phyloP scores from a whole-genome alignment of 2,797 vertebrate species.

The Dendrocincla fuliginosa region DNA sequence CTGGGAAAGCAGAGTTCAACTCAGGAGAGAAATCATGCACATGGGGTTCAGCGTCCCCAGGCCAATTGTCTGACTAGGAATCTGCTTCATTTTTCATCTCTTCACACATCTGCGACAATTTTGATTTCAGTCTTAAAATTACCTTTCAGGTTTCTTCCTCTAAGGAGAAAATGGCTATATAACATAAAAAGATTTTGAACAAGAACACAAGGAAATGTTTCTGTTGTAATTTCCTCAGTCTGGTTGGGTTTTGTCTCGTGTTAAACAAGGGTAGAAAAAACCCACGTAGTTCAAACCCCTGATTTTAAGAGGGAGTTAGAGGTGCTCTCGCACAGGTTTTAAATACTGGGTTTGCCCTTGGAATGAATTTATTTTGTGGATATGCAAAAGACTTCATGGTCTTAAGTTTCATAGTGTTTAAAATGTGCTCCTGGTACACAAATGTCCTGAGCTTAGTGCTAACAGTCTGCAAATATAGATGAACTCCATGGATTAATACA shows the following conservation, averaged over 20 bases:
- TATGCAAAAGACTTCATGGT: background rate
- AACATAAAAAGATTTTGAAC: background rate
- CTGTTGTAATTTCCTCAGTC: background rate
- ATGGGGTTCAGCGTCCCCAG: background rate
- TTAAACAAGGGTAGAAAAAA: background rate
- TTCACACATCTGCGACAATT: background rate
- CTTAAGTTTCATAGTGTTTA: background rate
- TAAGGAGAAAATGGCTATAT: background rate
- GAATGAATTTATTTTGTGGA: background rate
- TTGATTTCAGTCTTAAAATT: background rate
- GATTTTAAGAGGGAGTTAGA: background rate
- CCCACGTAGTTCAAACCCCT: background rate
- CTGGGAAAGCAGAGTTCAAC: background rate
- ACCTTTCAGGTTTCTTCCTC: background rate
- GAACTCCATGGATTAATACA: background rate
- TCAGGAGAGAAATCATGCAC: background rate
- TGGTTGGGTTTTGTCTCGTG: background rate
- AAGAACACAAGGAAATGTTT: background rate
- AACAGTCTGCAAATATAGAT: background rate
- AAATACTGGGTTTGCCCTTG: background rate
- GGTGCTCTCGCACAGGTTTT: background rate
- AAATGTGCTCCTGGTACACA: background rate
- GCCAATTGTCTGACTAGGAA: background rate
- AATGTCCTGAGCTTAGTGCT: background rate
- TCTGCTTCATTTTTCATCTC: background rate